These are phyloP conservation scores for Tachina grossa DNA, from an alignment of 2,888 invertebrate species.

Conservation along the genomic window DNA sequence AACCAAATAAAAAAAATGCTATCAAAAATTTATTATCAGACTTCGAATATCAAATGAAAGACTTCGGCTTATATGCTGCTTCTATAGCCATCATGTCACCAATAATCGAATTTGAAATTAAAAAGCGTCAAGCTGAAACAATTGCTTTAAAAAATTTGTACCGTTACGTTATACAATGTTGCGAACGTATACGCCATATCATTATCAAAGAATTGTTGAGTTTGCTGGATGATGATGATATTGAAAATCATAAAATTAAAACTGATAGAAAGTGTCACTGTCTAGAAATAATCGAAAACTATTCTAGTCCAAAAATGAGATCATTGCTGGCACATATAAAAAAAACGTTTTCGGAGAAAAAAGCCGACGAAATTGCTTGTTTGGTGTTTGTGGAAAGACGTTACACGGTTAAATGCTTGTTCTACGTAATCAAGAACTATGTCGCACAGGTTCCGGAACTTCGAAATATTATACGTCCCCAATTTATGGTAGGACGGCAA, in stretches of 20 bases:
- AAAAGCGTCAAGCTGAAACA: constrained; percentile 84
- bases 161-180: constrained; percentile 76
- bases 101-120: constrained; percentile 86
- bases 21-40: constrained; percentile 83
- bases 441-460: constrained; percentile 83
- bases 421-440: constrained; percentile 86
- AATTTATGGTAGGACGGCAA: constrained; percentile 88
- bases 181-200: constrained; percentile 83
- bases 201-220: constrained; percentile 84
- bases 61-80: constrained; percentile 85
- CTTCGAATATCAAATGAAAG: constrained; percentile 83
- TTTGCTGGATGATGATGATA: constrained; percentile 78
- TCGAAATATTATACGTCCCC: constrained; percentile 84
- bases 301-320: constrained; percentile 87
- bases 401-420: constrained; percentile 90
- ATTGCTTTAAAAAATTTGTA: constrained; percentile 79
- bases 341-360: constrained; percentile 83
- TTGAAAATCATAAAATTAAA: constrained; percentile 58
- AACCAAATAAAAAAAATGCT: constrained; percentile 82
- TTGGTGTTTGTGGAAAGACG: constrained; percentile 83
- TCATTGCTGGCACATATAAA: constrained; percentile 86
- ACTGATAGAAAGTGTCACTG: constrained; percentile 68
- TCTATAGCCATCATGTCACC: constrained; percentile 85
- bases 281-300: constrained; percentile 83
- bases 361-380: constrained; percentile 78